Evolutionary conservation across 35 echinoderm and acorn worm genomes (phyloP), one percentile per base, ranked within the genome.

Genomic region (Strongylocentrotus purpuratus): DNA sequence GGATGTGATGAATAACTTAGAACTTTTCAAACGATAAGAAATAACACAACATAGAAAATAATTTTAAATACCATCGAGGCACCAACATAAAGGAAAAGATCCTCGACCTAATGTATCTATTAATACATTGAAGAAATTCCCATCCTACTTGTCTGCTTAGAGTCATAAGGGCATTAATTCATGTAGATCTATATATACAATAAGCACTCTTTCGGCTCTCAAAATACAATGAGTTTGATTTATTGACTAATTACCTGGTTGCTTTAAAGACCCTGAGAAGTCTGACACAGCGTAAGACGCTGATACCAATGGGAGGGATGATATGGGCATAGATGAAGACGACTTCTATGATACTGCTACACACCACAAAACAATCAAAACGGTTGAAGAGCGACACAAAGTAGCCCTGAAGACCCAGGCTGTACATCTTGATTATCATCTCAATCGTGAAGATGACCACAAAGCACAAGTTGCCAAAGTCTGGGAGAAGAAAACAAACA

Each of bases 371-470:
- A 87, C 97, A 98, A 48, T 98, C 97, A 91, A 97, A 98, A 9
- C 97, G 97, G 92, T 99, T 99, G 96, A 99, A 99, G 87, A 99
- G 96, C n/a, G 98, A 99, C 48, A 99, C 98, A 94, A 99, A 99
- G 94, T 99, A 99, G 86, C 97, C 96, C 94, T 99, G 95, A 85
- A 99, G 94, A 94, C 98, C 98, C 55, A 99, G 95, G 90, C 98
- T 99, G 95, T 99, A 99, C 98, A 99, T 99, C 96, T 99, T 99
- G 96, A 99, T 95, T 20, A 99, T 91, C 98, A 99, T 99, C 91
- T 99, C 98, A 1, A 99, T 95, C 25, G 98, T 97, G 20, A 99
- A 99, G 85, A 99, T 97, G 17, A 99, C 95, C 33, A 99, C 96
- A 95, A 99, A 99, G 33, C 96, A 94, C 12, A 98, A 91, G 94